phyloP scores from a whole-genome alignment of 2,797 vertebrate species.

The Brachyrhaphis roseni region DNA sequence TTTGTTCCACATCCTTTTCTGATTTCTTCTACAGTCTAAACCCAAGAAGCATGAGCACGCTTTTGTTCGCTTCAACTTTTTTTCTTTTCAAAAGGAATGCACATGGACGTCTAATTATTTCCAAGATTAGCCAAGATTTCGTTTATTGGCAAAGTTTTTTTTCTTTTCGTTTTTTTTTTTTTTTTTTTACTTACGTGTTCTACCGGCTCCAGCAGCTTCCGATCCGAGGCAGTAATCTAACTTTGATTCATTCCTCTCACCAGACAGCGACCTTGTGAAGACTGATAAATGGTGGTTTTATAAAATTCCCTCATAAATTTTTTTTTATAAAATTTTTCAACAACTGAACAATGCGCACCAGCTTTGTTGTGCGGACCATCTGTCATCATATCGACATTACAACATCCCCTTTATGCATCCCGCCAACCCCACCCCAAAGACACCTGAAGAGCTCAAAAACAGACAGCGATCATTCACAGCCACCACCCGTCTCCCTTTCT shows the following conservation, averaged over 20 bases:
- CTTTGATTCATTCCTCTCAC: conserved; percentile 53
- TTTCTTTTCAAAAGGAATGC: background rate
- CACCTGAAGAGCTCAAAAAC: conserved; percentile 69
- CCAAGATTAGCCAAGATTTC: conserved; percentile 17
- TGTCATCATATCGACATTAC: conserved; percentile 74
- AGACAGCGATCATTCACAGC: conserved; percentile 56
- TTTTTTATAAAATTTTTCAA: too few relatives aligned
- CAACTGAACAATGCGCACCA: conserved; percentile 75
- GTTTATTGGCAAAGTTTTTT: conserved; percentile 58
- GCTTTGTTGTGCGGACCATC: conserved; percentile 79
- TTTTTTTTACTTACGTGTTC: background rate
- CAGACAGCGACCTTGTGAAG: conserved; percentile 45
- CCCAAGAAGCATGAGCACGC: background rate
- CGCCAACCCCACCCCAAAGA: conserved; percentile 48
- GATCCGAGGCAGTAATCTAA: conserved; percentile 30
- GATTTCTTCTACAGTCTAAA: conserved; percentile 10
- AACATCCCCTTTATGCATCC: conserved; percentile 28
- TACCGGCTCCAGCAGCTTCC: conserved; percentile 9
- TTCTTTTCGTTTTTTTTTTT: too few relatives aligned
- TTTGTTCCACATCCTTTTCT: conserved; percentile 37
- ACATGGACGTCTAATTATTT: conserved; percentile 14
- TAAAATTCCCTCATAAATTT: too few relatives aligned
- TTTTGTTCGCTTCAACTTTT: conserved; percentile 50
- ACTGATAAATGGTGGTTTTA: conserved; percentile 69
- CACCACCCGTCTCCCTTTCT: conserved; percentile 58